phyloP scores from a whole-genome alignment of 2,888 invertebrate species.

The Diaphora mendica region DNA sequence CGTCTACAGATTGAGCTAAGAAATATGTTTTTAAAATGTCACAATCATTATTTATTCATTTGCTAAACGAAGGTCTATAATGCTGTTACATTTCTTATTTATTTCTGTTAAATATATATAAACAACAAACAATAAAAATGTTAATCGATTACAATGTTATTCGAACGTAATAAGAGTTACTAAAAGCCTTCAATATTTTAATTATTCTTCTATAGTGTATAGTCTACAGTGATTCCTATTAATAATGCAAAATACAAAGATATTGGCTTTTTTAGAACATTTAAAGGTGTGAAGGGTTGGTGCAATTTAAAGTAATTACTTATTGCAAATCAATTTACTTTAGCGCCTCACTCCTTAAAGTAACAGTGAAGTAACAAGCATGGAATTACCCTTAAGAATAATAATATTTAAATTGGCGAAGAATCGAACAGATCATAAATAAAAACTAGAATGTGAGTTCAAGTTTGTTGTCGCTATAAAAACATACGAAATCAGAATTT shows the following conservation, averaged over 20 bases:
- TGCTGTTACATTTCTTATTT: too few species aligned
- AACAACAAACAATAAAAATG: too few species aligned
- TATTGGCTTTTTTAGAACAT: not conserved
- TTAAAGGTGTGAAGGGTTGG: not conserved
- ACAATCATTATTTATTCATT: not conserved
- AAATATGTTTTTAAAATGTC: not conserved
- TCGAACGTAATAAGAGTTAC: not conserved
- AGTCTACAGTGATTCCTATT: too few species aligned
- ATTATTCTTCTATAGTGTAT: too few species aligned
- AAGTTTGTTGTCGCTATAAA: not conserved
- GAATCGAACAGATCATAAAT: not conserved
- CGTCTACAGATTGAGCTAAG: not conserved
- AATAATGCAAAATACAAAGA: not conserved
- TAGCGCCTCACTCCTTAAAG: not conserved
- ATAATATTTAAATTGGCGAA: not conserved
- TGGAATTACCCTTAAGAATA: not conserved
- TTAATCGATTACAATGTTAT: too few species aligned
- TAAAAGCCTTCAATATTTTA: too few species aligned
- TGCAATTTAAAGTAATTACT: not conserved
- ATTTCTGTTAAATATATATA: not conserved
- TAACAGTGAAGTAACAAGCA: not conserved
- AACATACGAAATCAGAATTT: not conserved
- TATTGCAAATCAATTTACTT: not conserved
- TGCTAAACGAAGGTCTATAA: too few species aligned
- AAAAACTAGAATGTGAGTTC: not conserved